Evolutionary conservation across 2,113 vertebrate species (phyloP), one percentile per base, ranked within the genome.

Genomic region (Pseudonaja textilis): DNA sequence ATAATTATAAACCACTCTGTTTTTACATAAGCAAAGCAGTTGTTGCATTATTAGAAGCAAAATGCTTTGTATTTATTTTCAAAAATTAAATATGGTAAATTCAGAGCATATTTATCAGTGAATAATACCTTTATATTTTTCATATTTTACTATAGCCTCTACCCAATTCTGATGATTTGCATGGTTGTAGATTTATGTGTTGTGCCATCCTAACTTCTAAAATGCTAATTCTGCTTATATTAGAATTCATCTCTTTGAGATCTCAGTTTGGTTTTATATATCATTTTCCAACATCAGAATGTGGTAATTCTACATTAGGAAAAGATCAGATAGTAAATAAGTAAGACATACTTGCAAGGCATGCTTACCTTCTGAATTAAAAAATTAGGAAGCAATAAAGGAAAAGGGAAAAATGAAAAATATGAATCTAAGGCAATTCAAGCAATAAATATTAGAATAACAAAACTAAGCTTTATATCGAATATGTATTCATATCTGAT

Each of bases 361-460:
- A 97, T 96, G 96, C 99, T 98, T 99, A 99, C 99, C 99, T 99
- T 99, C 99, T 99, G 98, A 97, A 98, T 98, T 97, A 97, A 94
- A 95, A 97, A 97, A 98, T 98, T 86, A 97, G 98, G 97, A 97
- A 97, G 99, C 98, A 98, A 97, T 88, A 96, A 96, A 91, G 89
- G 98, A 97, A 98, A 96, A 98, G 95, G 98, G 56, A 42, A 81
- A 96, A 98, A 94, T 89, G 97, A 96, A 97, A 94, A 98, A 97
- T 95, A 97, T 98, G 95, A 98, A 97, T 98, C 95, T 94, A 96
- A 91, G 81, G 91, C 47, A 97, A 89, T 91, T 95, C 90, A 97
- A 91, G 92, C 64, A 94, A 94, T 90, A 95, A 64, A 93, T 16
- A 90, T 86, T 52, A 61, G 4, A 45, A n/a, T 55, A 34, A 29